A percentile compares a stretch with the other conserved stretches of the same genome.
These are phyloP conservation scores for Dryas iulia DNA, from an alignment of 1,140 invertebrate genomes.

Conservation along the genomic window DNA sequence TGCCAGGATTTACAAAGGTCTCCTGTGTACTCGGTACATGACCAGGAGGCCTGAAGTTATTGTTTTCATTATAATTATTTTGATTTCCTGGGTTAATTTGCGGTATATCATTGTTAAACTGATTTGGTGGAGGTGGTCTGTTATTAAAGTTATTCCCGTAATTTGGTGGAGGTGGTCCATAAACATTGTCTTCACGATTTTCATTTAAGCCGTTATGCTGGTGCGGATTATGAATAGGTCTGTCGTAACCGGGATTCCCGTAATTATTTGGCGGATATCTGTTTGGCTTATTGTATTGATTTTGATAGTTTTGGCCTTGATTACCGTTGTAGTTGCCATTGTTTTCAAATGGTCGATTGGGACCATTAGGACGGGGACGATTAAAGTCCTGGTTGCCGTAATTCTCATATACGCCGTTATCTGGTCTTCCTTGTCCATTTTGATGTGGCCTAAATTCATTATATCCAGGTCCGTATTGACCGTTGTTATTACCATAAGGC, in stretches of 20 bases:
- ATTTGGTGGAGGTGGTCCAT: not conserved
- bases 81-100: slow-evolving; percentile 12
- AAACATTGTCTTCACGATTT: slow-evolving; percentile 22
- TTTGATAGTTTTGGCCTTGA: not conserved
- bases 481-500: slow-evolving; percentile 22
- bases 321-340: slow-evolving; percentile 2
- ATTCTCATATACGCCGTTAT: not conserved
- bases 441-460: slow-evolving; percentile 13
- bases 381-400: slow-evolving; percentile 8
- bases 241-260: slow-evolving; percentile 11
- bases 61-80: slow-evolving; percentile 12
- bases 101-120: slow-evolving; percentile 18
- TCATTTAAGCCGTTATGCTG: slow-evolving; percentile 24
- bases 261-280: slow-evolving; percentile 13
- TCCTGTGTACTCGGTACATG: not conserved
- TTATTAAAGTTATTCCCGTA: not conserved
- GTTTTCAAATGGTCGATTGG: not conserved
- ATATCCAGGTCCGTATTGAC: slow-evolving; percentile 5
- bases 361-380: not conserved
- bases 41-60: not conserved
- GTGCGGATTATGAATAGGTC: slow-evolving; percentile 23
- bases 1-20: slow-evolving; percentile 6
- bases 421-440: not conserved
- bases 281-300: not conserved
- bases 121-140: not conserved